Conservation (phyloP, 2,113 vertebrate genomes). For the Ovis canadensis region DNA sequence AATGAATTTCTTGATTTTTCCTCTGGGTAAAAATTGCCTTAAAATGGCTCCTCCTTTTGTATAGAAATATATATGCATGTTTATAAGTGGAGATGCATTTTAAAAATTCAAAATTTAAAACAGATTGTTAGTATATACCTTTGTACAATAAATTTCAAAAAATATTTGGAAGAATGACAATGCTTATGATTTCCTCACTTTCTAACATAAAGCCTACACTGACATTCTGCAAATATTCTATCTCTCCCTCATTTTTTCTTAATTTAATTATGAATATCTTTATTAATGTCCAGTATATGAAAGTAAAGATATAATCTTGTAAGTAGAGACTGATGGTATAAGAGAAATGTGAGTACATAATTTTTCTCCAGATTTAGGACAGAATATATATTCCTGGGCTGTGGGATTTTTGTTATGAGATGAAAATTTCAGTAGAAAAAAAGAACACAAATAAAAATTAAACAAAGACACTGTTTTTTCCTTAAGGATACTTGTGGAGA, state of each 20-base stretch:
- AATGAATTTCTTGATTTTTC: background rate
- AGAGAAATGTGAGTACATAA: background rate
- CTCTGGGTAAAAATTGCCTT: background rate
- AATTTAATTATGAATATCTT: background rate
- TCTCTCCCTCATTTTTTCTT: background rate
- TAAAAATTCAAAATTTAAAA: background rate
- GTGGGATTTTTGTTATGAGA: background rate
- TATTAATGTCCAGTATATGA: background rate
- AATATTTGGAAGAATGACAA: background rate
- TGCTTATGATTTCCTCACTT: background rate
- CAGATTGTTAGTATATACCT: fast-evolving
- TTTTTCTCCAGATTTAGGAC: background rate
- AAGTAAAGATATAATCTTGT: background rate
- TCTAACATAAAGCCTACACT: background rate
- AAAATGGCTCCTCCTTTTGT: background rate
- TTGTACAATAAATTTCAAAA: background rate
- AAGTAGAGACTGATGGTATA: background rate
- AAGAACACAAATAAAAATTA: background rate
- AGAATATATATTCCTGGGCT: background rate
- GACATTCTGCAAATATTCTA: background rate
- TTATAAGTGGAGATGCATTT: background rate
- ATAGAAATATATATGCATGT: background rate
- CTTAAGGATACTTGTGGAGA: background rate
- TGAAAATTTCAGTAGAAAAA: background rate
- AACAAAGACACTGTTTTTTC: background rate